Evolutionary conservation across 2,888 invertebrate genomes (phyloP).

Genomic region (Suillia variegata): DNA sequence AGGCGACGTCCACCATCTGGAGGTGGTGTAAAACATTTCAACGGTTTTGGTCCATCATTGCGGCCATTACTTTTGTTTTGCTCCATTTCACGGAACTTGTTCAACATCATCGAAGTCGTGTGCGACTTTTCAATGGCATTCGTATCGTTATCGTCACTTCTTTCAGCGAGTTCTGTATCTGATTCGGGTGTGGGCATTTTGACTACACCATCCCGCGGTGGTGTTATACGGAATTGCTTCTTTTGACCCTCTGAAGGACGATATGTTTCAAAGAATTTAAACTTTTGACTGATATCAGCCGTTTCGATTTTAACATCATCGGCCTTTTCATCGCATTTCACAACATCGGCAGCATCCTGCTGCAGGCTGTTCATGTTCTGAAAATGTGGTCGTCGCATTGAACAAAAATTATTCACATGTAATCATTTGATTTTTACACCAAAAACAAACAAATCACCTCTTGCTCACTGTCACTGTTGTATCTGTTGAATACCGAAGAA

Average conservation of each 20-base stretch:
- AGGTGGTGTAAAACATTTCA: conserved; percentile 89
- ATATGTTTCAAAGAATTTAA: conserved; percentile 91
- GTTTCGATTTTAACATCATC: conserved; percentile 82
- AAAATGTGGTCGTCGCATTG: background rate
- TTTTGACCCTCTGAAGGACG: conserved; percentile 68
- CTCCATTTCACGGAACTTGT: conserved; percentile 88
- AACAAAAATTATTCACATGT: no score
- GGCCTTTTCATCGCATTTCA: conserved; percentile 73
- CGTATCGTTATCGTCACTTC: conserved; percentile 35
- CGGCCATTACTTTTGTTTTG: conserved; percentile 62
- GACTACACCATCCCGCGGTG: conserved; percentile 79
- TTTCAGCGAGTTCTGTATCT: conserved; percentile 68
- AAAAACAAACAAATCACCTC: no score
- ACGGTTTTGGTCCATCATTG: conserved; percentile 72
- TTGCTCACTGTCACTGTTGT: conserved; percentile 17
- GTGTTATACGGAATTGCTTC: conserved; percentile 84
- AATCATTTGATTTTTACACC: no score
- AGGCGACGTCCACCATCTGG: conserved; percentile 67
- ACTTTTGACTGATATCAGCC: conserved; percentile 81
- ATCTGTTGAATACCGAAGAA: conserved; percentile 6
- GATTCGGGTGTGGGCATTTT: conserved; percentile 59
- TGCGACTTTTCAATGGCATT: conserved; percentile 63
- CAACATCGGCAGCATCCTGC: conserved; percentile 67
- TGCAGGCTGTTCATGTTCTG: conserved; percentile 29
- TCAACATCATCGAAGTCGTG: conserved; percentile 85